Evolutionary conservation across 2,797 vertebrate genomes (phyloP), one percentile per base, ranked within the genome.

Genomic region (Sebastes diaconus): DNA sequence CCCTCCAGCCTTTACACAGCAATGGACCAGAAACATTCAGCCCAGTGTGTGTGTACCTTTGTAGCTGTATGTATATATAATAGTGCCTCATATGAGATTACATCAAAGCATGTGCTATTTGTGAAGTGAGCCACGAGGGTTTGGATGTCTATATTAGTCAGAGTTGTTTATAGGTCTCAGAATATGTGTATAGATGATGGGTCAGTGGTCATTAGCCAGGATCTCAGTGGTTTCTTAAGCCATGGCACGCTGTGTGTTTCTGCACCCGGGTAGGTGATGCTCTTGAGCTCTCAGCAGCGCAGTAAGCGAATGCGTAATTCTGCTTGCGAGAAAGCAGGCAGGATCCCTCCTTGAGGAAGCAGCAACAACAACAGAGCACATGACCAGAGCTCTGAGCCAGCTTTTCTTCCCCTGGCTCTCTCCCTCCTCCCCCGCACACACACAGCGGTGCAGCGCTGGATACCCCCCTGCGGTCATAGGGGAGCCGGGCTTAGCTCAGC

Each of bases 291-390:
- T 68, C 64, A 72, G 79, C 84, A 74, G 73, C 77, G 52, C 76
- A 68, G 71, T 79, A 70, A 87, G 81, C 36, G 5, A 84, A 88
- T 84, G 87, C 65, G 73, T 89, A 77, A 88, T 90, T 93, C 79
- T 87, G 90, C 86, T 86, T 70, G 67, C 34, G 76, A 82, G 79
- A 74, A 90, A 67, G 54, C 82, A 67, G 63, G 69, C 91, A 87
- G 83, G 87, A 84, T 88, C 39, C 76, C 91, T 94, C 81, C 87
- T 92, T 81, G 81, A 90, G 84, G 84, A 90, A 85, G 84, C 81
- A 74, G 86, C 81, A 90, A 89, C 88, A 95, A 93, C 90, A 93
- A 91, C 84, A 25, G 78, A 92, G 83, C 93, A 94, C 92, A 90
- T 93, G 91, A 94, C 91, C 77, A 22, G 81, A 74, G 90, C 90